A percentile compares a stretch with the other conserved stretches of the same genome.
phyloP scores from a whole-genome alignment of 1,140 invertebrate genomes.

The Heliconius nattereri region DNA sequence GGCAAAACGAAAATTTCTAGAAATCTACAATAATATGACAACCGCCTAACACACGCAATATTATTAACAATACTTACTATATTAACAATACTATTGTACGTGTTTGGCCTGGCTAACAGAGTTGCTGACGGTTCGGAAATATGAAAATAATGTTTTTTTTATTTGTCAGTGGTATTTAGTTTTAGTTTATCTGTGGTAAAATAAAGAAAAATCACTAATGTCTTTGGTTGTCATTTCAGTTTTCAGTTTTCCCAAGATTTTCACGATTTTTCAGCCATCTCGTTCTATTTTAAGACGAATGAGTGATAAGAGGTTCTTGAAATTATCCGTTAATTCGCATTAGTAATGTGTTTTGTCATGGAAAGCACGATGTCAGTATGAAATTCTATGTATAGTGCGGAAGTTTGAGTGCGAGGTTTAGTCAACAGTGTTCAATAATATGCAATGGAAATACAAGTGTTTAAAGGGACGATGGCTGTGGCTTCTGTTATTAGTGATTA shows the following conservation, averaged over 20 bases:
- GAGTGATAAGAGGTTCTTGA: constrained; percentile 65
- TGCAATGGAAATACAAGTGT: constrained; percentile 71
- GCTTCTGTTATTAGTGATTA: constrained; percentile 53
- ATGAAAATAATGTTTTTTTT: no score
- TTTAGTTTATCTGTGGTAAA: background rate
- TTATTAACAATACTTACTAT: no score
- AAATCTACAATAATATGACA: no score
- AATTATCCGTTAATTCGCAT: constrained; percentile 46
- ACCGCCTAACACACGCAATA: no score
- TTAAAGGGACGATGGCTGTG: constrained; percentile 68
- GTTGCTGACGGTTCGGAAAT: no score
- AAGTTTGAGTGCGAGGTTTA: constrained; percentile 45
- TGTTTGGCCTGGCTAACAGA: no score
- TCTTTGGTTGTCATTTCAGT: constrained; percentile 38
- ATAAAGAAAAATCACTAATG: constrained; percentile 9
- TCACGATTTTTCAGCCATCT: constrained; percentile 62
- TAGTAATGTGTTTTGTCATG: constrained; percentile 54
- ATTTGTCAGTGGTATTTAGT: no score
- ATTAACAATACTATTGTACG: no score
- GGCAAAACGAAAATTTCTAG: no score
- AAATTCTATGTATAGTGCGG: constrained; percentile 59
- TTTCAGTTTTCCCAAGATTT: constrained; percentile 56
- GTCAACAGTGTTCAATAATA: constrained; percentile 59
- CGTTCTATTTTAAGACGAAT: constrained; percentile 71
- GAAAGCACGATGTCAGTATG: constrained; percentile 46